Percentiles rank a stretch among this genome's conserved stretches.
These are phyloP conservation scores for Drosophila flavopinicola DNA, from an alignment of 2,888 invertebrate species.

Conservation along the genomic window DNA sequence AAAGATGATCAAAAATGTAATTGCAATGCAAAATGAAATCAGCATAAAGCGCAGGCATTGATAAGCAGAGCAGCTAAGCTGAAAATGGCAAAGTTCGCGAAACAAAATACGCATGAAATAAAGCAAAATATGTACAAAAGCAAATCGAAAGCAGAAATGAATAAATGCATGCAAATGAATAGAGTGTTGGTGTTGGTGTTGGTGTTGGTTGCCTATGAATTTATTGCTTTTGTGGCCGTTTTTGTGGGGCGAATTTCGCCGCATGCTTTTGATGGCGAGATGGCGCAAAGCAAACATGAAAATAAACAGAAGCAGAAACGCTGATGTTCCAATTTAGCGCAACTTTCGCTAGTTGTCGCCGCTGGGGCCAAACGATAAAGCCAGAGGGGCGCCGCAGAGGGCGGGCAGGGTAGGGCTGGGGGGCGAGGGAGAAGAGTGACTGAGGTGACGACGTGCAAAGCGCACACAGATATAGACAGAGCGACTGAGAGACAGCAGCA, in stretches of 20 bases:
- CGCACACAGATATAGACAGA: conserved; percentile 35
- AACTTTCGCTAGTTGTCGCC: conserved; percentile 78
- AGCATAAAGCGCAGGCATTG: neutral
- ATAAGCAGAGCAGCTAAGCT: neutral
- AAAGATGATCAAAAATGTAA: too few species aligned
- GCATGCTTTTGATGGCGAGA: conserved; percentile 21
- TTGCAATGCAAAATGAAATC: neutral
- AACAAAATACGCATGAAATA: conserved; percentile 3
- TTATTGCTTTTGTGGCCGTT: conserved; percentile 24
- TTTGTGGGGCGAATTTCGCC: neutral
- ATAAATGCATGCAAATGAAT: conserved; percentile 65
- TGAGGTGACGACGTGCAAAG: conserved; percentile 56
- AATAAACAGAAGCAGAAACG: conserved; percentile 70
- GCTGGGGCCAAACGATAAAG: conserved; percentile 39
- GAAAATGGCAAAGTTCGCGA: conserved; percentile 23
- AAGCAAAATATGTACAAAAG: too few species aligned
- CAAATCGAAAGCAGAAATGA: conserved; percentile 27
- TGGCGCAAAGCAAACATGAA: conserved; percentile 57
- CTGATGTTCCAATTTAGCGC: conserved; percentile 79
- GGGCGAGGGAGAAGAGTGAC: too few species aligned
- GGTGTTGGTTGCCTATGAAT: conserved; percentile 44
- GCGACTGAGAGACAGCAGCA: conserved; percentile 31
- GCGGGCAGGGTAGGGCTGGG: conserved; percentile 4
- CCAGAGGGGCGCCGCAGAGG: conserved; percentile 9
- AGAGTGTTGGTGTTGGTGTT: conserved; percentile 9